Evolutionary conservation across 2,888 invertebrate genomes (phyloP), one percentile per base, ranked within the genome.

Genomic region (Teinopalpus imperialis): DNA sequence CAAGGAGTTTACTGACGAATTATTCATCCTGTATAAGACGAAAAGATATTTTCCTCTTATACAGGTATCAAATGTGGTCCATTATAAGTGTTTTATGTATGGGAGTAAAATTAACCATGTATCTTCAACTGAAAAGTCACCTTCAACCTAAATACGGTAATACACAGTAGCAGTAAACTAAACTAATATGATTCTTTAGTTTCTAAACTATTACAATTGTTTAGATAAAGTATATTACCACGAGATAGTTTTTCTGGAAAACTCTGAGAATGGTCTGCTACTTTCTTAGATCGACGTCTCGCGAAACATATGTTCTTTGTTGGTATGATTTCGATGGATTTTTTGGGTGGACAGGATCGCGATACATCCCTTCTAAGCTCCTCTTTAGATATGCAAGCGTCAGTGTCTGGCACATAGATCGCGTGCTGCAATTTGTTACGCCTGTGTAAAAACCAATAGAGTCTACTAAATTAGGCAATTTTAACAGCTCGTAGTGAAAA

Each of bases 231-330:
- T 14, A 6, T 26, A 14, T 0, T 13, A 39, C 44, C 44, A 26
- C 44, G 27, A 2, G 44, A 44, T 0, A 44, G 26, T 12, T 44
- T 44, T n/a, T 44, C 44, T 0, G 44, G 44, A 18, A 44, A 44
- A 7, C 26, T 44, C 10, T 44, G 44, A 2, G 37, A 26, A 2
- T 26, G 9, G 9, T 44, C 43, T 3, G 31, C 18, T 3, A 31
- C 24, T 8, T 27, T 42, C 12, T 27, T 37, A 6, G 12, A 4
- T 35, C 10, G 29, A 21, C 5, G 1, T 16, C 14, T 41, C 2
- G 31, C 14, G 14, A 3, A 4, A 6, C 2, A 1, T 3, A n/a
- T 13, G 9, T 21, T 7, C 7, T 31, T 36, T 6, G 10, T 14
- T 2, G 35, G 24, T 1, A 13, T 23, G n/a, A n/a, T n/a, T 7